These are phyloP conservation scores for Anabas testudineus DNA, from an alignment of 2,797 vertebrate genomes.

Conservation along the genomic window DNA sequence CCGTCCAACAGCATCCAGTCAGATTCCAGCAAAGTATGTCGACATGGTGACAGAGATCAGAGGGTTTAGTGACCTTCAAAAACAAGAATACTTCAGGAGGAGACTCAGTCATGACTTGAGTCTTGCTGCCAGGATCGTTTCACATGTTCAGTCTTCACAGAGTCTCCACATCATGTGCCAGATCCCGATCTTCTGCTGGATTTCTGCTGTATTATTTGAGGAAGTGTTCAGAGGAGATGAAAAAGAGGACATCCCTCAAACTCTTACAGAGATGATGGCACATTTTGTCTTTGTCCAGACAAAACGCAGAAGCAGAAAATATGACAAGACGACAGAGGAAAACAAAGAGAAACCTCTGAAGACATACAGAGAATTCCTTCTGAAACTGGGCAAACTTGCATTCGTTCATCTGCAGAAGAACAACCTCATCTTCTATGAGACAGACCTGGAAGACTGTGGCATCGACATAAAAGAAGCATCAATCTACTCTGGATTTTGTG, in stretches of 20 bases:
- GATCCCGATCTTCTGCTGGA: conserved; percentile 75
- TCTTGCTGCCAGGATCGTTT: conserved; percentile 34
- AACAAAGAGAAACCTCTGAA: conserved; percentile 3
- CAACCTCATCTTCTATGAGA: conserved; percentile 65
- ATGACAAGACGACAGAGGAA: background rate
- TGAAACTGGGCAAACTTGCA: conserved; percentile 68
- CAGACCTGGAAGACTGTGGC: conserved; percentile 51
- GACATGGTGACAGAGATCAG: conserved; percentile 61
- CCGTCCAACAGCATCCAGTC: conserved; percentile 57
- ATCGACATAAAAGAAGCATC: conserved; percentile 45
- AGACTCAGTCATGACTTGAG: rapidly evolving
- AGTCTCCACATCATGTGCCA: conserved; percentile 66
- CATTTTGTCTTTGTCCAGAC: conserved; percentile 48
- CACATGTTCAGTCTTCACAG: conserved; percentile 46
- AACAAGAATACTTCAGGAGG: conserved; percentile 54
- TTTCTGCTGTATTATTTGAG: conserved; percentile 51
- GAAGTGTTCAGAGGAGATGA: conserved; percentile 18
- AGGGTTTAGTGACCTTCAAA: conserved; percentile 62
- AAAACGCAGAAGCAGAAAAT: conserved; percentile 45
- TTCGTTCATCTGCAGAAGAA: conserved; percentile 62
- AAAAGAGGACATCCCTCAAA: conserved; percentile 42
- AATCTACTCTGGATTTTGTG: conserved; percentile 50
- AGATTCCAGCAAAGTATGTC: conserved; percentile 53
- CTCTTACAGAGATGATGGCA: conserved; percentile 68
- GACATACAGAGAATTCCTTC: conserved; percentile 47